Conservation (phyloP, 2,888 invertebrate species). For the Formica aserva region DNA sequence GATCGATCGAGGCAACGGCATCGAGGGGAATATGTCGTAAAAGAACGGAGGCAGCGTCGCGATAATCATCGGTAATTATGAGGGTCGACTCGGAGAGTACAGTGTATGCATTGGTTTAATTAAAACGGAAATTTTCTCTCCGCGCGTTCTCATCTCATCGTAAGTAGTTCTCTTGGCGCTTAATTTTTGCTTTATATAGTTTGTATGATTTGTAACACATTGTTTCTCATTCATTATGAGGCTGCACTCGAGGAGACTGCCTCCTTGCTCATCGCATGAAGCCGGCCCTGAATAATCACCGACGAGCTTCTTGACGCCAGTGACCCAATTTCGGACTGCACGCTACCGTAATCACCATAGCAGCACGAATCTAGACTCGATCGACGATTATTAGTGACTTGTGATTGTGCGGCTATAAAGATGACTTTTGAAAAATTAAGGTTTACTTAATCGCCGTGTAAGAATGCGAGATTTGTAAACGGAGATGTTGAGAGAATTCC, state of each 20-base stretch:
- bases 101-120: not conserved
- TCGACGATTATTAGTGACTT: constrained; percentile 24
- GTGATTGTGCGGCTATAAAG: not conserved
- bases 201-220: not conserved
- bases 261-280: constrained; percentile 47
- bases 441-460: not conserved
- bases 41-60: not conserved
- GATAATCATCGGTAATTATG: constrained; percentile 13
- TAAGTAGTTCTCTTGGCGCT: not conserved
- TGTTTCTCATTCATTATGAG: constrained; percentile 7
- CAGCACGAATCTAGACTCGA: constrained; percentile 30
- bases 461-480: not conserved
- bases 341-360: constrained; percentile 41
- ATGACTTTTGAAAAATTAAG: constrained; percentile 26
- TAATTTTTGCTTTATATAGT: constrained; percentile 6
- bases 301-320: constrained; percentile 37
- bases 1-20: constrained; percentile 17
- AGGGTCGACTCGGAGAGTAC: not conserved
- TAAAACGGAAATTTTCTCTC: constrained; percentile 37
- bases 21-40: constrained; percentile 3
- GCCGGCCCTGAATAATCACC: constrained; percentile 46
- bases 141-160: constrained; percentile 5
- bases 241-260: constrained; percentile 2
- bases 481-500: too few species aligned
- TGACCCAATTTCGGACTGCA: constrained; percentile 38